Percentiles rank a stretch among this genome's conserved stretches.
These are phyloP conservation scores for Acanthaster planci DNA, from an alignment of 35 echinoderm and acorn worm genomes.

Conservation along the genomic window DNA sequence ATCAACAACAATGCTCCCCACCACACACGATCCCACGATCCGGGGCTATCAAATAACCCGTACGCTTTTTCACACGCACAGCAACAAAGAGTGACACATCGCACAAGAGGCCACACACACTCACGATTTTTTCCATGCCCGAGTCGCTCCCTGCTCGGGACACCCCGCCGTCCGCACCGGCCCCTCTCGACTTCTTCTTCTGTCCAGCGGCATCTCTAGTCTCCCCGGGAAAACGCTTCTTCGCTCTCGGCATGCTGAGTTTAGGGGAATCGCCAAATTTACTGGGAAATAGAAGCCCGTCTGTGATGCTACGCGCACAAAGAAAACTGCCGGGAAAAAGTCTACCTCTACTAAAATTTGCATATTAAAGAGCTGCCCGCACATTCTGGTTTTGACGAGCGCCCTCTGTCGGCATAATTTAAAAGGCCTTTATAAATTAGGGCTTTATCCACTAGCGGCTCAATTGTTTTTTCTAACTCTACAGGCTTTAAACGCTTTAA, in stretches of 20 bases:
- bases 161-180: not conserved
- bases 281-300: constrained; percentile 9
- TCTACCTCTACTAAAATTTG: constrained; percentile 5
- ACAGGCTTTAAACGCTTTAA: no score
- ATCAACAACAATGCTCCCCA: no score
- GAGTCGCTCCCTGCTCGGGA: not conserved
- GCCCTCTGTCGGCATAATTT: not conserved
- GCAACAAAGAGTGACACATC: not conserved
- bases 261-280: not conserved
- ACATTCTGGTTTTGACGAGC: not conserved
- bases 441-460: no score
- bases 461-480: no score
- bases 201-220: not conserved
- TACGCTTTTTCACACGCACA: not conserved
- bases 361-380: constrained; percentile 17
- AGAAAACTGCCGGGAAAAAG: constrained; percentile 60
- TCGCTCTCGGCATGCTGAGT: constrained; percentile 49
- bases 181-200: constrained; percentile 48
- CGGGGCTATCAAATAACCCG: constrained; percentile 4
- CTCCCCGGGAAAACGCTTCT: constrained; percentile 54
- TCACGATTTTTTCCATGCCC: constrained; percentile 51
- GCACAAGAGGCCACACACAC: constrained; percentile 5
- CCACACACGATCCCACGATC: no score
- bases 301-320: constrained; percentile 37
- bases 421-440: no score